Conservation (phyloP, 1,140 invertebrate genomes). For the Muscidifurax raptorellus region DNA sequence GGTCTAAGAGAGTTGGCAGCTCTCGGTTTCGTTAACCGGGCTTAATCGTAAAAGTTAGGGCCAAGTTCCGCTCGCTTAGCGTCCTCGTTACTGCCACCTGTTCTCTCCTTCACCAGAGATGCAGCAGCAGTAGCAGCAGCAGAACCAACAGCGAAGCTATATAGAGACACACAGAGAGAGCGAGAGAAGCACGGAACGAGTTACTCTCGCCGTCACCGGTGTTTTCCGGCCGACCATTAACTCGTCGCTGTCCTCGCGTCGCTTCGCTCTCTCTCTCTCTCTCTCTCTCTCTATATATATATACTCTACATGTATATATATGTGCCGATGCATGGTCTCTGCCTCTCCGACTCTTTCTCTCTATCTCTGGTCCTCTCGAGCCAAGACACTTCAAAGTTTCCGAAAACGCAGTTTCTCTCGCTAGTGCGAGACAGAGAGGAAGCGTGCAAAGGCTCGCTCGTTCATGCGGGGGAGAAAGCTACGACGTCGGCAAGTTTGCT, state of each 20-base stretch:
- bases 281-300: no score
- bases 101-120: conserved; percentile 16
- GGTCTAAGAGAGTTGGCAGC: neutral
- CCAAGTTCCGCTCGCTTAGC: conserved; percentile 40
- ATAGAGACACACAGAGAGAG: neutral
- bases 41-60: conserved; percentile 48
- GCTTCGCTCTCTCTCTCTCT: no score
- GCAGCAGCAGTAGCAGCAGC: conserved; percentile 10
- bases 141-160: neutral
- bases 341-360: neutral
- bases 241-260: conserved; percentile 24
- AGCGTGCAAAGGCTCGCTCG: conserved; percentile 4
- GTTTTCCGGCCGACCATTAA: conserved; percentile 43
- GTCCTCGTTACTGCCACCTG: conserved; percentile 42
- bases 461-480: conserved; percentile 11
- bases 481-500: conserved; percentile 46
- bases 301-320: no score
- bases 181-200: conserved; percentile 6
- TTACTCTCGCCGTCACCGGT: conserved; percentile 1
- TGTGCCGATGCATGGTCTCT: neutral
- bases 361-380: neutral
- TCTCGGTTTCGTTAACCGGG: conserved; percentile 40
- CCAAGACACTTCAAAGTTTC: conserved; percentile 44
- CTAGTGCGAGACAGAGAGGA: neutral
- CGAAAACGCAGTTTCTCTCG: conserved; percentile 26